Evolutionary conservation across 2,113 vertebrate genomes (phyloP), one percentile per base, ranked within the genome.

Genomic region (Microcebus murinus): DNA sequence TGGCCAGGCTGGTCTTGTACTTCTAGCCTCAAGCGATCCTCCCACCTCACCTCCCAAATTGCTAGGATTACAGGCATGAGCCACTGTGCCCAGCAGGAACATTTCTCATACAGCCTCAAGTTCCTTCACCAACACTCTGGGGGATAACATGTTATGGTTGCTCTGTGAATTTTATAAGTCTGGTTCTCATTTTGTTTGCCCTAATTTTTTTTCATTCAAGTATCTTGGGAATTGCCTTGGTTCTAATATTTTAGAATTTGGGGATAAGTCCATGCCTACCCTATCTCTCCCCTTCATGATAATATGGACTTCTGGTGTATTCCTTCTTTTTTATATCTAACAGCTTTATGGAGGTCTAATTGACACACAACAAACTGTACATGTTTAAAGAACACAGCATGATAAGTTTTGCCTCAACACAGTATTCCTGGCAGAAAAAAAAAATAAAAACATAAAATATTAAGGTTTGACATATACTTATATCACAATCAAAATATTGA

Each of bases 241-340:
- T 86, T 91, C 52, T 73, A 85, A 48, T 88, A 77, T 94, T 91
- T 96, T 76, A 50, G 31, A 77, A 91, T 93, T 80, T 93, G 68
- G 63, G 86, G 34, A 77, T 39, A 97, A 91, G 48, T 52, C 48
- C 27, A 21, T 70, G 1, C 79, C 73, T 1, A 73, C 42, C 7
- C 21, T 91, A 11, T 74, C 91, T 89, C 52, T 96, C n/a, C 50
- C 36, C 45, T 59, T 92, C 6, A 0, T 93, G 55, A 88, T 95
- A 55, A 81, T 87, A 45, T 61, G n/a, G 27, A 80, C 14, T 88
- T 96, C 59, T 90, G 31, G 48, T 95, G 7, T 87, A 71, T 73
- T 84, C 17, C 45, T 73, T 80, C 36, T 74, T 82, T 71, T 94
- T 83, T n/a, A 50, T 71, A 74, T 31, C 48, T 59, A 83, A 88